Evolutionary conservation across 2,797 vertebrate genomes (phyloP).

Genomic region (Hoplostethus mediterraneus): DNA sequence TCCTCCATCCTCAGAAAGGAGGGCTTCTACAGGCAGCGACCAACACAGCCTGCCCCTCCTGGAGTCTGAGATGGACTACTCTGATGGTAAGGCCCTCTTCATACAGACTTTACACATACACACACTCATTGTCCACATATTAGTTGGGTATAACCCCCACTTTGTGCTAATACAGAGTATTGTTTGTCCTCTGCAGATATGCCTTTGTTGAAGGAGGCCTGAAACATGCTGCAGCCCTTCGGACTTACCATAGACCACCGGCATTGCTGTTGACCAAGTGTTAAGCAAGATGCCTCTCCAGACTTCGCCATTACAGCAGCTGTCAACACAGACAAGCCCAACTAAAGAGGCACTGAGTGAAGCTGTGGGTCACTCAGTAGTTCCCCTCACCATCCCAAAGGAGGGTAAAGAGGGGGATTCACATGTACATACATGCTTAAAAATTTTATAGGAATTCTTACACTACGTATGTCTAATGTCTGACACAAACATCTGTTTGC

Average conservation of each 20-base stretch:
- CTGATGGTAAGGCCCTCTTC: slow-evolving; percentile 88
- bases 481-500: slow-evolving; percentile 17
- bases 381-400: slow-evolving; percentile 55
- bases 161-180: neutral
- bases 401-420: slow-evolving; percentile 51
- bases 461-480: slow-evolving; percentile 50
- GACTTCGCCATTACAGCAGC: slow-evolving; percentile 57
- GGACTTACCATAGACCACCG: slow-evolving; percentile 39
- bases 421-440: slow-evolving; percentile 77
- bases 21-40: slow-evolving; percentile 89
- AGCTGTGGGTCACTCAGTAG: slow-evolving; percentile 42
- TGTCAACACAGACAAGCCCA: slow-evolving; percentile 55
- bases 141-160: neutral
- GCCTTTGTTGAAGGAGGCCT: slow-evolving; percentile 96
- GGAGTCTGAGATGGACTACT: slow-evolving; percentile 91
- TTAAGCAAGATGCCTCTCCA: slow-evolving; percentile 49
- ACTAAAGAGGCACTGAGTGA: slow-evolving; percentile 40
- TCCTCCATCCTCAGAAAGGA: slow-evolving; percentile 80
- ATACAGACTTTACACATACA: neutral
- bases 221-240: slow-evolving; percentile 73
- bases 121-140: neutral
- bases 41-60: slow-evolving; percentile 90
- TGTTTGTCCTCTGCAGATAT: slow-evolving; percentile 86
- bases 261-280: slow-evolving; percentile 44
- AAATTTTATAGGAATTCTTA: slow-evolving; percentile 65